Conservation (phyloP, 2,113 vertebrate species). For the Phyllostomus hastatus region DNA sequence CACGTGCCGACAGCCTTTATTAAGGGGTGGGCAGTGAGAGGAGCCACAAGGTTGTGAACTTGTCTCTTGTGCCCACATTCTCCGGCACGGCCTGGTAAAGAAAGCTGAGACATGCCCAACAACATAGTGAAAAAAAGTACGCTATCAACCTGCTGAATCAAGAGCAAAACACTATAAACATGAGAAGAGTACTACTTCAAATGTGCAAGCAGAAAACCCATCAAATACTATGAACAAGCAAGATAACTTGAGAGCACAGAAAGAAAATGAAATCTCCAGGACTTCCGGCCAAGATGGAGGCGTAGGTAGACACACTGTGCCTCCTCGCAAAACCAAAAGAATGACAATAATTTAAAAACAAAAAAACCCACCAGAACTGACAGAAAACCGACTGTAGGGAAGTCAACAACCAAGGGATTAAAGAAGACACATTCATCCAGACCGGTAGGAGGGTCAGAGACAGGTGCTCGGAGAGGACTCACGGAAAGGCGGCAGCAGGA, state of each 20-base stretch:
- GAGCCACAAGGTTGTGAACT: not conserved
- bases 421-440: too few relatives aligned
- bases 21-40: not conserved
- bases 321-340: too few relatives aligned
- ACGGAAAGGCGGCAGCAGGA: too few relatives aligned
- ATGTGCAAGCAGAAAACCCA: not conserved
- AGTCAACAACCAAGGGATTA: too few relatives aligned
- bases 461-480: too few relatives aligned
- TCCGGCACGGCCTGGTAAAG: not conserved
- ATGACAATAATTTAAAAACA: too few relatives aligned
- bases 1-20: not conserved
- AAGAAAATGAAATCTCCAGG: not conserved
- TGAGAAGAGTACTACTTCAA: not conserved
- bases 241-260: not conserved
- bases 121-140: not conserved
- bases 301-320: too few relatives aligned
- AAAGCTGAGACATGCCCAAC: not conserved
- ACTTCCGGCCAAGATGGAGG: too few relatives aligned
- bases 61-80: not conserved
- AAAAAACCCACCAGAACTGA: too few relatives aligned
- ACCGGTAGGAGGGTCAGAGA: too few relatives aligned
- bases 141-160: not conserved
- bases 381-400: too few relatives aligned
- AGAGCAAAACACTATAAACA: not conserved
- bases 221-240: not conserved